These are phyloP conservation scores for Actinia tenebrosa DNA, from an alignment of 64 coral and sea anemone genomes.

Conservation along the genomic window DNA sequence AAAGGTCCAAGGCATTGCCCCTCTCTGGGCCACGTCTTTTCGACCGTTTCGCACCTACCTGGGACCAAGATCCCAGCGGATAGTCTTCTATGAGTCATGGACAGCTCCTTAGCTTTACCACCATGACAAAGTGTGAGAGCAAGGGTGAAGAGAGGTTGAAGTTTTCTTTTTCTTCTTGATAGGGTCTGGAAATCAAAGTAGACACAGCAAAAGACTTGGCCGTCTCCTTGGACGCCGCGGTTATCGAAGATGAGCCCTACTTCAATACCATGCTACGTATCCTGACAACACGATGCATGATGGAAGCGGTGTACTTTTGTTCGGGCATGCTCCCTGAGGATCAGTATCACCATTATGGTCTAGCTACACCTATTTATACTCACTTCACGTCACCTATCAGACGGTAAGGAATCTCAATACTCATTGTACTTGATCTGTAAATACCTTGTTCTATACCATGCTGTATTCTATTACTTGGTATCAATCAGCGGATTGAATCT, in stretches of 20 bases:
- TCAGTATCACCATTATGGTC: conserved; percentile 87
- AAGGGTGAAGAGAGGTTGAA: neutral
- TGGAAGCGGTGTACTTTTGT: conserved; percentile 99
- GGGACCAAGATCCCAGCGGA: too few species aligned
- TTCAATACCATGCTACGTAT: conserved; percentile 98
- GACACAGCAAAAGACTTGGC: conserved; percentile 86
- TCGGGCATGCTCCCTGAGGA: conserved; percentile 82
- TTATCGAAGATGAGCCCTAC: conserved; percentile 75
- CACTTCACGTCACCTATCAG: conserved; percentile 98
- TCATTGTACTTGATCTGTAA: neutral
- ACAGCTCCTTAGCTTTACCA: too few species aligned
- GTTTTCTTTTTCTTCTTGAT: neutral
- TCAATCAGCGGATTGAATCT: too few species aligned
- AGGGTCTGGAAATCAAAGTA: conserved; percentile 78
- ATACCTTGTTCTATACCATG: too few species aligned
- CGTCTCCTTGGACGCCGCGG: conserved; percentile 61
- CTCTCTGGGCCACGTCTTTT: too few species aligned
- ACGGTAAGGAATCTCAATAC: conserved; percentile 37
- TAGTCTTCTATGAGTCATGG: too few species aligned
- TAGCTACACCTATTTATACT: conserved; percentile 96
- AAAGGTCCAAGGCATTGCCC: too few species aligned
- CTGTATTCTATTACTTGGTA: too few species aligned
- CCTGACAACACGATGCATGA: conserved; percentile 95
- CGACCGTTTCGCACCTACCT: too few species aligned
- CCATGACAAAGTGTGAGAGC: too few species aligned